A percentile compares a stretch with the other conserved stretches of the same genome.
Conservation (phyloP, 2,888 invertebrate species). For the Chloroclysta siterata region DNA sequence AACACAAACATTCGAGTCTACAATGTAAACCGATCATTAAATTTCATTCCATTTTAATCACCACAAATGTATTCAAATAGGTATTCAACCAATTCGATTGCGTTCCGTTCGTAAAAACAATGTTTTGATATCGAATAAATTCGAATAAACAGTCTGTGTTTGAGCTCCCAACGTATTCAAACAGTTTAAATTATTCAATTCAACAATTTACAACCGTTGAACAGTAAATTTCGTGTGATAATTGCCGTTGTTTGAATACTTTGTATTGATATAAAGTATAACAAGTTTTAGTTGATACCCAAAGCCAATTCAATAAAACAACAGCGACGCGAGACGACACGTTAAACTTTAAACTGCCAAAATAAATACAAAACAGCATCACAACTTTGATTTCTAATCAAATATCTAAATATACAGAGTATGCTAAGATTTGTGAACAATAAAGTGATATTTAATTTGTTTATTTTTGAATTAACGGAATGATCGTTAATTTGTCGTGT, state of each 20-base stretch:
- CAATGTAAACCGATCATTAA: constrained; percentile 3
- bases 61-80: constrained; percentile 20
- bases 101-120: constrained; percentile 16
- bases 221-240: constrained; percentile 4
- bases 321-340: too few relatives aligned
- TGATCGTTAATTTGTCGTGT: too few relatives aligned
- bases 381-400: too few relatives aligned
- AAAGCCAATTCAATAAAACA: too few relatives aligned
- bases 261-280: not conserved
- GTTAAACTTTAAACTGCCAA: too few relatives aligned
- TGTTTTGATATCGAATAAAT: constrained; percentile 19
- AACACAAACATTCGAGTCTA: not conserved
- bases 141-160: constrained; percentile 11
- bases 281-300: not conserved
- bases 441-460: too few relatives aligned
- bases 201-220: constrained; percentile 14
- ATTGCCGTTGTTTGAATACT: constrained; percentile 8
- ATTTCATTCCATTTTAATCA: constrained; percentile 15
- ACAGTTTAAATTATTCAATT: constrained; percentile 23
- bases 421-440: too few relatives aligned
- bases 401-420: too few relatives aligned
- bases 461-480: too few relatives aligned
- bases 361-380: too few relatives aligned
- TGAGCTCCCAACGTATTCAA: constrained; percentile 1
- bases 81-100: constrained; percentile 16